A percentile compares a stretch with the other conserved stretches of the same genome.
phyloP scores from a whole-genome alignment of 1,140 invertebrate genomes.

The Monochamus saltuarius region DNA sequence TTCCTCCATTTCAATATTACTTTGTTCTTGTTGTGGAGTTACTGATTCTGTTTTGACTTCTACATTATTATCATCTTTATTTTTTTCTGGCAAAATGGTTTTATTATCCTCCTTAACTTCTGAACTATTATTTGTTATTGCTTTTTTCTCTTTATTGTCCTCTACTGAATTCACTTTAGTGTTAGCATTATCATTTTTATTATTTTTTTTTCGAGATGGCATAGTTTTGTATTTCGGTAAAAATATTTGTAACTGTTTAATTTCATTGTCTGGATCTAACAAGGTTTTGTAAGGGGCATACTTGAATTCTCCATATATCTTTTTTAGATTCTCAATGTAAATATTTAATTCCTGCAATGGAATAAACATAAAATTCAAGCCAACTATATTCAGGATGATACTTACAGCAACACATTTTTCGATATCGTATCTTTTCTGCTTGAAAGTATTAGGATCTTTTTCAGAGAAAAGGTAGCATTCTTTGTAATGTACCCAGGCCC shows the following conservation, averaged over 20 bases:
- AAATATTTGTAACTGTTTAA: conserved; percentile 68
- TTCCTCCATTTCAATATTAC: too few relatives aligned
- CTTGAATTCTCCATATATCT: conserved; percentile 74
- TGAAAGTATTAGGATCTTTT: conserved; percentile 61
- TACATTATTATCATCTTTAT: conserved; percentile 27
- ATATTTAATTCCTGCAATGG: conserved; percentile 65
- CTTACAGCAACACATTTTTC: conserved; percentile 60
- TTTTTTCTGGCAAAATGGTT: background rate
- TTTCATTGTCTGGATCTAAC: conserved; percentile 67
- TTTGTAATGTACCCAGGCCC: conserved; percentile 82
- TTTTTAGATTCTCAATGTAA: conserved; percentile 71
- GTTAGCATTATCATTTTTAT: conserved; percentile 5
- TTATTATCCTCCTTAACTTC: background rate
- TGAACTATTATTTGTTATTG: background rate
- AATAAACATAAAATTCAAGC: background rate
- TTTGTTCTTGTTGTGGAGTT: too few relatives aligned
- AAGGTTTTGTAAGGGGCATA: conserved; percentile 73
- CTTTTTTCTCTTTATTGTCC: background rate
- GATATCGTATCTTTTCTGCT: conserved; percentile 65
- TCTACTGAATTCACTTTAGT: background rate
- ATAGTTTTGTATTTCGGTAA: conserved; percentile 59
- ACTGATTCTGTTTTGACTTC: background rate
- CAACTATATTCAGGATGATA: conserved; percentile 7
- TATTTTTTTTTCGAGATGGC: conserved; percentile 12
- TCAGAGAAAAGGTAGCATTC: conserved; percentile 83